Base-by-base conservation (phyloP, 2,113 vertebrate species). In the Phaethornis superciliosus region DNA sequence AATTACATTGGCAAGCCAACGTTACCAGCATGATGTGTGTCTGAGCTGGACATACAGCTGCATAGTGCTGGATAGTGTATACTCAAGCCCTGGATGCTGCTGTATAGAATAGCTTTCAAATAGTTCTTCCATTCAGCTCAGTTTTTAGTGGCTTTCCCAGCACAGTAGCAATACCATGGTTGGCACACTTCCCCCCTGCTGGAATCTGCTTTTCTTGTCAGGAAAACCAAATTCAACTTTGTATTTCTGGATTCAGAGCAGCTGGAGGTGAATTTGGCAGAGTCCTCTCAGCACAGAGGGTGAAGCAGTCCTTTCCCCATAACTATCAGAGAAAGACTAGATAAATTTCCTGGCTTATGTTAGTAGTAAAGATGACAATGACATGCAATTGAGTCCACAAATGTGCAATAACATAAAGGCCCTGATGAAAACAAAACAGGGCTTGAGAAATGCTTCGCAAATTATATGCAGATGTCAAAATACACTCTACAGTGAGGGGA, bases 131-230 rank as follows among this genome's bases (percentile, higher is more conserved):
- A 85, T 76, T 93, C 3, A 0, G 47, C 85, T 95, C 88, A 59
- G 75, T 59, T 94, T 93, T 93, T 77, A 93, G 91, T 81, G 91
- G 88, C 88, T 96, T 96, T 94, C 95, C 93, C 89, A 95, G 94
- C 87, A 95, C 93, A 95, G 89, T 94, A 95, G 93, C 95, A 91
- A 93, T 81, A 95, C 79, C 79, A 56, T 2, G 1, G 85, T 82
- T 96, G 95, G 95, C 91, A 85, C 2, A 60, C 76, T 93, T 96
- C 56, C 84, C 67, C n/a, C 80, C 79, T 83, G 55, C 51, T 95
- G 93, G 89, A 96, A 95, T 93, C 77, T 92, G 84, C 79, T 91
- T 96, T 95, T 93, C 94, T 95, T 89, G 87, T 96, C 80, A 85
- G 82, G 87, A 93, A 89, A 95, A 96, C 55, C 11, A 10, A 95